phyloP scores from a whole-genome alignment of 2,888 invertebrate species.

The Anoplius nigerrimus region DNA sequence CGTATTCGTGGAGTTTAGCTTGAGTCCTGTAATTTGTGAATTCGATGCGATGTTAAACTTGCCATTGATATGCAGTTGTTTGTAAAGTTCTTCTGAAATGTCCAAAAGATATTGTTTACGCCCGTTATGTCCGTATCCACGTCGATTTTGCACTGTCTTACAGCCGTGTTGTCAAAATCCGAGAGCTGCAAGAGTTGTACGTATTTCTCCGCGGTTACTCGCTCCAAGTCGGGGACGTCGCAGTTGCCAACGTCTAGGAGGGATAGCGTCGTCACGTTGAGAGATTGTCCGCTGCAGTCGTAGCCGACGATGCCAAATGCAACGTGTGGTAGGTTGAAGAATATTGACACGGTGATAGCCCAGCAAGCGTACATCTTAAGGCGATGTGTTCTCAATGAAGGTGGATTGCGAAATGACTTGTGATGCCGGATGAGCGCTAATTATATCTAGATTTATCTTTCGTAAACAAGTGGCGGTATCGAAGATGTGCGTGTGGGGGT shows the following conservation, averaged over 20 bases:
- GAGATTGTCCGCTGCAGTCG: background rate
- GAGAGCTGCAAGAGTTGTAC: constrained; percentile 28
- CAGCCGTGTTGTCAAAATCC: constrained; percentile 11
- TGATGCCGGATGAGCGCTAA: too few species aligned
- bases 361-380: too few species aligned
- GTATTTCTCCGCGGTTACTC: background rate
- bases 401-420: too few species aligned
- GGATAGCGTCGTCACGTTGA: constrained; percentile 3
- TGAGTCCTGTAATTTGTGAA: background rate
- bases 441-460: too few species aligned
- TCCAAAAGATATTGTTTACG: background rate
- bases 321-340: background rate
- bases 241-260: constrained; percentile 1
- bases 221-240: background rate
- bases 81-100: background rate
- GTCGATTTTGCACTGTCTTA: constrained; percentile 34
- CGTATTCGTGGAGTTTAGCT: background rate
- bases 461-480: too few species aligned
- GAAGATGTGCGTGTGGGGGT: too few species aligned
- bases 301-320: background rate
- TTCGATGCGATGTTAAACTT: constrained; percentile 1
- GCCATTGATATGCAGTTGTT: background rate
- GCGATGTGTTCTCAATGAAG: too few species aligned
- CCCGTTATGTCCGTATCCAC: constrained; percentile 13
- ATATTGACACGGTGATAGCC: too few species aligned